Evolutionary conservation across 2,113 vertebrate genomes (phyloP), one percentile per base, ranked within the genome.

Genomic region (Phycodurus eques): DNA sequence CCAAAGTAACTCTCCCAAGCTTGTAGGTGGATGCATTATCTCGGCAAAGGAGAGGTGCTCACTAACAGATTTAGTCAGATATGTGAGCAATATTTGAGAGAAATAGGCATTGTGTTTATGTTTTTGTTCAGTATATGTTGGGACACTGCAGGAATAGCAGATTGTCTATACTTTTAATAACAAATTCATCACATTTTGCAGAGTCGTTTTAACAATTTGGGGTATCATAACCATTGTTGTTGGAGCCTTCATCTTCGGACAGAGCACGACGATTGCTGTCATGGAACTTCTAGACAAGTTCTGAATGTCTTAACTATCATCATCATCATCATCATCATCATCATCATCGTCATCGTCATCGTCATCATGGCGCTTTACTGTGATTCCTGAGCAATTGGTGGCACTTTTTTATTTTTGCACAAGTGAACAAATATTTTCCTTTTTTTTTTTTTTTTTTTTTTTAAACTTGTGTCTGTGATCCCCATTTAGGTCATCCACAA

Each of bases 211-310:
- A 80, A 88, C 92, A 10, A 59, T 66, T 22, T 99, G 97, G 97
- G 96, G 95, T 0, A 80, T 92, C 57, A 64, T 94, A 73, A 94
- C 91, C 0, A 78, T 96, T 43, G 90, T 96, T 1, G 83, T 94
- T 0, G 96, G 96, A 17, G 76, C 92, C 71, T 98, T 96, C 60
- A 93, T 96, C 81, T 96, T 96, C 0, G 96, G 96, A 67, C 96
- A 98, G 83, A 96, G 95, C 56, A 95, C 94, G 0, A 92, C 93
- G 20, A 90, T 90, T 0, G 93, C 96, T 0, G 8, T 94, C 80
- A 85, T 96, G 90, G 94, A 95, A 74, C 81, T 96, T 54, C 13
- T 90, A 27, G 68, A 84, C 15, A 88, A 90, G 73, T 83, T 90
- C 43, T 93, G 67, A 90, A 43, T 27, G 19, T 27, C 44, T 39